Percentiles rank a stretch among this genome's conserved stretches.
Evolutionary conservation across 2,797 vertebrate genomes (phyloP).

Genomic region (Gambelia wislizenii): DNA sequence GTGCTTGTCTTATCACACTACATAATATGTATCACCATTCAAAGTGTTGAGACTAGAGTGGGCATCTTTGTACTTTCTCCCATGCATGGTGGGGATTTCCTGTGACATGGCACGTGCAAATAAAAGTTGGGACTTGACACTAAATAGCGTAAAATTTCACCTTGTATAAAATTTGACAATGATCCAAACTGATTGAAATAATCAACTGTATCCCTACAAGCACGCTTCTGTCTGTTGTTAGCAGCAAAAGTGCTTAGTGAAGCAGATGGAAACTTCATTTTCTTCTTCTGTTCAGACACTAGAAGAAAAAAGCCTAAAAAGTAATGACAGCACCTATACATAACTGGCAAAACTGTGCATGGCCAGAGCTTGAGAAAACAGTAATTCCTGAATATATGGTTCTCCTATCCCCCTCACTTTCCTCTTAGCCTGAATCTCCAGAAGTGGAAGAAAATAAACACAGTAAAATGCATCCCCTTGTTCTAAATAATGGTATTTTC

Average conservation of each 20-base stretch:
- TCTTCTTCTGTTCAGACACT: no score
- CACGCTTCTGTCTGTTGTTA: background rate
- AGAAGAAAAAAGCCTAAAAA: background rate
- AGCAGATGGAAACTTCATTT: background rate
- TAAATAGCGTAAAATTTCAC: background rate
- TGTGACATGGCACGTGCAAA: background rate
- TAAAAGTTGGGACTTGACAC: background rate
- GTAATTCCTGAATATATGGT: background rate
- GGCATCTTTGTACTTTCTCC: background rate
- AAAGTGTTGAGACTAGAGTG: background rate
- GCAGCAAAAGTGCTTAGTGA: background rate
- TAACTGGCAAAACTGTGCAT: background rate
- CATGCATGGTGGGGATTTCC: background rate
- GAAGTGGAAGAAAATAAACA: background rate
- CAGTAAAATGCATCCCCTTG: background rate
- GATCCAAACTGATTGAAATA: background rate
- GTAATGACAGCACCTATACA: background rate
- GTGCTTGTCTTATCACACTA: background rate
- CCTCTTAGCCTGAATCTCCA: background rate
- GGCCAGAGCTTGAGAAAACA: conserved; percentile 3
- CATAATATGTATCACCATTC: background rate
- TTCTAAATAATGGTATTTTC: background rate
- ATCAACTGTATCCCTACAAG: background rate
- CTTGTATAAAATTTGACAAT: background rate
- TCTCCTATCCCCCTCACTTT: background rate